Evolutionary conservation across 2,113 vertebrate genomes (phyloP), one percentile per base, ranked within the genome.

Genomic region (Morphnarchus princeps): DNA sequence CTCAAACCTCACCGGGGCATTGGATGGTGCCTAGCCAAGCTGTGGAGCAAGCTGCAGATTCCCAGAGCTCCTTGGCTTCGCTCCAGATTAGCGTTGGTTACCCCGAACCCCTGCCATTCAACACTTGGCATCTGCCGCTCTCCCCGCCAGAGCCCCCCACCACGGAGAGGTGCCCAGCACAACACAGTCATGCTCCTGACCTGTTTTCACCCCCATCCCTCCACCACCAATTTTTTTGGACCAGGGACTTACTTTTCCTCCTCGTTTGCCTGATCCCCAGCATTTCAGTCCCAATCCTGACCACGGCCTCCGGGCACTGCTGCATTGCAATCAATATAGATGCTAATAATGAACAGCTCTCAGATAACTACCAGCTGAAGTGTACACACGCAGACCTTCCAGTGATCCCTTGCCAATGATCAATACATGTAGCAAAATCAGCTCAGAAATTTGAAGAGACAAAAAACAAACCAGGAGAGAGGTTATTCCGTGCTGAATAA

Each of bases 241-340:
- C 21, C n/a, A 87, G 29, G 36, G 18, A 7, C 24, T 72, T 38
- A 16, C 17, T 93, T 62, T 62, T 78, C 34, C 13, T 87, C 11
- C 59, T 45, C 2, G 2, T 55, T 58, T 92, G 11, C 57, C 66
- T 9, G 32, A 61, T 82, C 10, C 81, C 49, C 22, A 55, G 31
- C 57, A n/a, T 40, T 79, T 72, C 83, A 67, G 83, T 57, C 52
- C 91, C 65, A 42, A 11, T 65, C 89, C 92, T 69, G 89, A 61
- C 21, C 79, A 32, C 26, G 1, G 9, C 47, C 71, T 91, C 49
- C 6, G 2, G 52, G 65, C 65, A 25, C 63, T 87, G 89, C 94
- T 97, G 97, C 96, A 91, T 29, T 84, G 86, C 55, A 78, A 90
- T 96, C 95, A 61, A 95, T 95, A 91, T 3, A 83, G 89, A 85